phyloP scores from a whole-genome alignment of 2,888 invertebrate genomes.

The Stegana nigrithorax region DNA sequence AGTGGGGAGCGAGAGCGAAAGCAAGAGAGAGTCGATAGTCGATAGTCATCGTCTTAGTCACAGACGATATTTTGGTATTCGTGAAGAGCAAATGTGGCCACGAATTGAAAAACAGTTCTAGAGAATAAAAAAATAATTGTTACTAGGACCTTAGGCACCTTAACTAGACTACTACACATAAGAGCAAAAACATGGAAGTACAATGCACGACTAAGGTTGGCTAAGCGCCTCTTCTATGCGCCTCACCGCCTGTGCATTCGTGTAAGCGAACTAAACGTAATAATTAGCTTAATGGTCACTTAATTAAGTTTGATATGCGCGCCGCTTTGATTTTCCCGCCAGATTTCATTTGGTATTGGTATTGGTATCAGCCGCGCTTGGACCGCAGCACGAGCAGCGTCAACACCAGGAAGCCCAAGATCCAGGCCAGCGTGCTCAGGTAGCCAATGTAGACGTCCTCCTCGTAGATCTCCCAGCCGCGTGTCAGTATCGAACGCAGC shows the following conservation, averaged over 20 bases:
- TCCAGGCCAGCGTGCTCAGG: slow-evolving; percentile 87
- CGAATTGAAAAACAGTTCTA: too few species aligned
- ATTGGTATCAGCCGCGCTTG: slow-evolving; percentile 78
- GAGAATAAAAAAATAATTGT: slow-evolving; percentile 17
- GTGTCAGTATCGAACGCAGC: slow-evolving; percentile 84
- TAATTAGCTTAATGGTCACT: slow-evolving; percentile 37
- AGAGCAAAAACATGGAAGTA: slow-evolving; percentile 25
- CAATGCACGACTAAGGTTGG: slow-evolving; percentile 42
- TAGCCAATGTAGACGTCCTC: slow-evolving; percentile 90
- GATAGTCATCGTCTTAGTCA: too few species aligned
- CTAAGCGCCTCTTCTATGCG: too few species aligned
- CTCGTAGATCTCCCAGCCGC: slow-evolving; percentile 87
- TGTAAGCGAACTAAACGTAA: slow-evolving; percentile 25
- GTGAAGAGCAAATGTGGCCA: too few species aligned
- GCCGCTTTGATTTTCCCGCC: too few species aligned
- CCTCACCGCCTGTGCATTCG: too few species aligned
- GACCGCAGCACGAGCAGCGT: slow-evolving; percentile 84
- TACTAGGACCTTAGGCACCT: slow-evolving; percentile 33
- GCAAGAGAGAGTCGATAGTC: too few species aligned
- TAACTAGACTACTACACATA: slow-evolving; percentile 23
- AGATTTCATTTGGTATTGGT: too few species aligned
- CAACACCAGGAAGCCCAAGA: slow-evolving; percentile 82
- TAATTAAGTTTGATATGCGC: slow-evolving; percentile 4
- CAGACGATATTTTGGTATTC: too few species aligned
- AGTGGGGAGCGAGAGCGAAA: too few species aligned